phyloP scores from a whole-genome alignment of 2,888 invertebrate species.

The Tupiocoris notatus region DNA sequence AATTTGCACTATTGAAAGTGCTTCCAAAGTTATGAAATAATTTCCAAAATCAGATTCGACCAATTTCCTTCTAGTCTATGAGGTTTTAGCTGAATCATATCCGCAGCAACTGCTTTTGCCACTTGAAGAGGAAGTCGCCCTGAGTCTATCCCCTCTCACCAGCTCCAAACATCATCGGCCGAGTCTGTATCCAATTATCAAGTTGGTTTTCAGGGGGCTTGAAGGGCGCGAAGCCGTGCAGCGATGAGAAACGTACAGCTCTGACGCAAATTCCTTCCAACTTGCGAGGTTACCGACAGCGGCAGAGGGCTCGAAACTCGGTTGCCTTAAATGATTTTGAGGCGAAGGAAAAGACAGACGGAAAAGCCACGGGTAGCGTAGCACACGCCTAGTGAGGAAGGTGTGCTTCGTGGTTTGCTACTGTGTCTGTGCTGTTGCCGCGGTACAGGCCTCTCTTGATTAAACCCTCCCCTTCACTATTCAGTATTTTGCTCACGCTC shows the following conservation, averaged over 20 bases:
- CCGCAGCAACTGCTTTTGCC: not conserved
- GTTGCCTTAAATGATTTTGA: not conserved
- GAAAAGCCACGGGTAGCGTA: not conserved
- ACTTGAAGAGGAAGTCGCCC: not conserved
- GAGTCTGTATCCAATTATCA: not conserved
- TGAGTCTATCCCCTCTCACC: not conserved
- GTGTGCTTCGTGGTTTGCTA: not conserved
- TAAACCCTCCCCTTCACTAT: too few relatives aligned
- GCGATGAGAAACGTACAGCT: not conserved
- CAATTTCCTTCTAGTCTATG: not conserved
- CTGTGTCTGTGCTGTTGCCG: not conserved
- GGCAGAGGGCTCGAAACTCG: not conserved
- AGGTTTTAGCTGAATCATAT: not conserved
- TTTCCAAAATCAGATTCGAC: not conserved
- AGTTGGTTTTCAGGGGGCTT: not conserved
- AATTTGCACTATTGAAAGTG: not conserved
- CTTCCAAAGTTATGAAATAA: not conserved
- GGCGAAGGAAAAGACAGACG: not conserved
- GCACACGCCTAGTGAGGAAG: too few relatives aligned
- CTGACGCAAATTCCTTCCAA: not conserved
- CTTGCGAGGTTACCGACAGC: too few relatives aligned
- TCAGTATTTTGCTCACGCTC: too few relatives aligned
- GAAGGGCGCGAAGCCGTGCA: not conserved
- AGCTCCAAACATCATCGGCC: not conserved
- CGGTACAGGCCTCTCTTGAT: not conserved